Conservation (phyloP, 2,888 invertebrate species). For the Rhagonycha fulva region DNA sequence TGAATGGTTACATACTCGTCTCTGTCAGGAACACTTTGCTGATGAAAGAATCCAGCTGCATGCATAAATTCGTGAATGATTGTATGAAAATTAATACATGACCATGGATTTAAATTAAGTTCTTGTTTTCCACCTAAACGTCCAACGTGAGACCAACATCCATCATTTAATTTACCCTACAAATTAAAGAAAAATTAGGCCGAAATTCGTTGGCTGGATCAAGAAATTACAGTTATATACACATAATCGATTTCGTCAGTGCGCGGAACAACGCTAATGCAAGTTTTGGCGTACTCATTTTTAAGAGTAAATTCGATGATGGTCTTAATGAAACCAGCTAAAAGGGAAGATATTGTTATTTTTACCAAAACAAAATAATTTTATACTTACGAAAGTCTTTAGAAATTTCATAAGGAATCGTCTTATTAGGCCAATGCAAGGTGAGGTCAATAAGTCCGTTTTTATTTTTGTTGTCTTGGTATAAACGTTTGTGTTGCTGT, state of each 20-base stretch:
- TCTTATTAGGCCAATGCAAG: background rate
- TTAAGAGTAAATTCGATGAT: background rate
- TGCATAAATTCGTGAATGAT: background rate
- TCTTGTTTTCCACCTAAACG: slow-evolving; percentile 17
- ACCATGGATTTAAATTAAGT: slow-evolving; percentile 6
- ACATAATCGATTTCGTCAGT: background rate
- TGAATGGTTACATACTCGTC: background rate
- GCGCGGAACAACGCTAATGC: background rate
- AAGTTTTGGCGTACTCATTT: background rate
- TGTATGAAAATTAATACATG: too few relatives aligned
- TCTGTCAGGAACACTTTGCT: background rate
- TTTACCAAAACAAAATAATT: too few relatives aligned
- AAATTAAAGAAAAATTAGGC: background rate
- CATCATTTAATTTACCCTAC: slow-evolving; percentile 9
- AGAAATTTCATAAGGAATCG: background rate
- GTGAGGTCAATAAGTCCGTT: background rate
- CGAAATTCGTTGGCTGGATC: too few relatives aligned
- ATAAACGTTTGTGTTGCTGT: background rate
- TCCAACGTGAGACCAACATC: slow-evolving; percentile 26
- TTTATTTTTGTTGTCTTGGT: too few relatives aligned
- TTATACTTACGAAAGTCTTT: background rate
- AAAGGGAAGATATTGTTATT: background rate
- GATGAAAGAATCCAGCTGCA: background rate
- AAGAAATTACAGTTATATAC: background rate
- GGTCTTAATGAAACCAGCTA: background rate